Evolutionary conservation across 2,113 vertebrate species (phyloP).

Genomic region (Hiodon alosoides): DNA sequence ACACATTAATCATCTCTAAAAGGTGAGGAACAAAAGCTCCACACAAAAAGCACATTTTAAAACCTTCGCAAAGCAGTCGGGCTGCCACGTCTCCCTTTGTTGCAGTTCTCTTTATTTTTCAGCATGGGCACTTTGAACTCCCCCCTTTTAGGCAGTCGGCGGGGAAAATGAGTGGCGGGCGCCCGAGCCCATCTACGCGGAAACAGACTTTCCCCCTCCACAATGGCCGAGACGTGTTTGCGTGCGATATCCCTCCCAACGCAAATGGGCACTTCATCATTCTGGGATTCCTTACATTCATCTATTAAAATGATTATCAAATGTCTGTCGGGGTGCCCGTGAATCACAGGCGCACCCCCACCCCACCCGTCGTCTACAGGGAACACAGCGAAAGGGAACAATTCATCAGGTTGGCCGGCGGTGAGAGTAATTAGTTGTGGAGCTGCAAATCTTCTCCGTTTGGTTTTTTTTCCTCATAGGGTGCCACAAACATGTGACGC

Average conservation of each 20-base stretch:
- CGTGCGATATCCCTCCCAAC: slow-evolving; percentile 74
- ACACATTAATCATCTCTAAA: too few species aligned
- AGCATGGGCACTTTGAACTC: slow-evolving; percentile 2
- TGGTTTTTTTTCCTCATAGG: slow-evolving; percentile 68
- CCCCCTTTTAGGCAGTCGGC: background rate
- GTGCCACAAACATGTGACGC: slow-evolving; percentile 72
- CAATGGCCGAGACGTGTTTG: slow-evolving; percentile 72
- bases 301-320: slow-evolving; percentile 98
- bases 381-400: slow-evolving; percentile 80
- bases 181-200: slow-evolving; percentile 28
- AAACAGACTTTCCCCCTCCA: slow-evolving; percentile 47
- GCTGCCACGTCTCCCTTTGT: background rate
- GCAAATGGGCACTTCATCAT: slow-evolving; percentile 90
- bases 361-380: slow-evolving; percentile 67
- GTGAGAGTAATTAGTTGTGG: slow-evolving; percentile 90
- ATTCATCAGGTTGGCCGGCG: slow-evolving; percentile 83
- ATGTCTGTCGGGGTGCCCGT: slow-evolving; percentile 75
- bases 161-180: background rate
- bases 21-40: background rate
- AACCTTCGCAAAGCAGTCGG: background rate
- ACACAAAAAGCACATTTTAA: background rate
- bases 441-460: slow-evolving; percentile 68
- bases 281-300: slow-evolving; percentile 82
- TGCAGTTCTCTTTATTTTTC: background rate
- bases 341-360: slow-evolving; percentile 49